Evolutionary conservation across 2,888 invertebrate genomes (phyloP), one percentile per base, ranked within the genome.

Genomic region (Xylophagus ater): DNA sequence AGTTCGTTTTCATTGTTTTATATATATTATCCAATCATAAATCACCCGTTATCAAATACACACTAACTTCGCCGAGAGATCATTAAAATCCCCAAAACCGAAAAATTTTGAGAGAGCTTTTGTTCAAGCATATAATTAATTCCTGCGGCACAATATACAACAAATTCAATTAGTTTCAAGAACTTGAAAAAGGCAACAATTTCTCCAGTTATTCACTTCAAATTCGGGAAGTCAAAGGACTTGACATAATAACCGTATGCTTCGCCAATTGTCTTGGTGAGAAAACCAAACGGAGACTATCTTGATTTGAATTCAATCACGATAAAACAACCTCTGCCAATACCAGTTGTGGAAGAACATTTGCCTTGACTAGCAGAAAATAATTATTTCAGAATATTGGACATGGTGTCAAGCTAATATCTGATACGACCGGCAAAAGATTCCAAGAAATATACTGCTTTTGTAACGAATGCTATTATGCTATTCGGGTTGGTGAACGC

Each of bases 401-500:
- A 62, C 32, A 29, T 57, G 15, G 51, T 50, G 36, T 47, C 49
- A 5, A 58, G 56, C 0, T 56, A 56, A 39, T 52, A 54, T 24
- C 59, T 60, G 39, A 56, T 62, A 4, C 54, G 49, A 0, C 45
- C 65, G 10, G 44, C 45, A 26, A 48, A 52, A 8, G 45, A 53
- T 2, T 54, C 57, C 2, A 45, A 51, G 13, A 48, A 48, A 3
- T 52, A 54, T 30, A 64, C 60, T 0, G 55, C 57, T 0, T 60
- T 63, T 37, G 54, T 57, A 0, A 65, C 59, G 1, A 55, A 56
- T 0, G 54, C 58, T 12, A 43, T 53, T 2, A 57, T 61, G 57
- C 58, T 58, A 1, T 65, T 62, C 35, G 61, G 60, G 3, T 47
- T 64, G 1, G 44, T 46, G 0, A 62, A 62, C 41, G 57, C 63